phyloP scores from a whole-genome alignment of 2,113 vertebrate species.

The Istiophorus platypterus region DNA sequence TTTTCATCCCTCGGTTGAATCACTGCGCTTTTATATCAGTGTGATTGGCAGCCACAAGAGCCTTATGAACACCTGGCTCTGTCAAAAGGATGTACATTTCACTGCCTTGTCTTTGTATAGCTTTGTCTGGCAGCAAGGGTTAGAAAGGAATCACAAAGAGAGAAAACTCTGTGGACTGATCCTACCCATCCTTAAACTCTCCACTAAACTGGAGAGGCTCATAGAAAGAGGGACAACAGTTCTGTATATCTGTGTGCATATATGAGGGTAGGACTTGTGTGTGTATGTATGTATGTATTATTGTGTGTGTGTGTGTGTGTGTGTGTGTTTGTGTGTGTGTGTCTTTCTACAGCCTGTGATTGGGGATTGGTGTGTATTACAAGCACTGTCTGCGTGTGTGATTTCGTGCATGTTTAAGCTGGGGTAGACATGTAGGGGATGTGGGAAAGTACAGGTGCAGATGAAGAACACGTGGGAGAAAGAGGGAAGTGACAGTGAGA shows the following conservation, averaged over 20 bases:
- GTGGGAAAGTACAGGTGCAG: conserved; percentile 46
- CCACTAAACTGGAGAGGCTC: conserved; percentile 41
- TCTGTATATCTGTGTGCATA: conserved; percentile 41
- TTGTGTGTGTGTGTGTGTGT: conserved; percentile 5
- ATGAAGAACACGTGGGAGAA: conserved; percentile 56
- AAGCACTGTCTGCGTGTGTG: conserved; percentile 5
- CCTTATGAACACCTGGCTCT: conserved; percentile 54
- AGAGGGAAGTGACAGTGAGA: conserved; percentile 40
- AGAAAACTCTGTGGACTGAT: conserved; percentile 43
- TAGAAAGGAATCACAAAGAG: conserved; percentile 39
- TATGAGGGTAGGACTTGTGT: too few species aligned
- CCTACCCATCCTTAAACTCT: conserved; percentile 53
- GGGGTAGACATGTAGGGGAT: conserved; percentile 30
- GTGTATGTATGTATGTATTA: conserved; percentile 34
- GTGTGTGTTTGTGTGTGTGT: conserved; percentile 9
- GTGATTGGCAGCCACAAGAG: conserved; percentile 74
- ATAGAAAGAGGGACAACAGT: conserved; percentile 41
- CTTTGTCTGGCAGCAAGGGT: conserved; percentile 67
- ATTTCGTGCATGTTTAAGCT: conserved; percentile 14
- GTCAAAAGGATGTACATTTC: conserved; percentile 69
- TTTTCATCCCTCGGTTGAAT: conserved; percentile 56
- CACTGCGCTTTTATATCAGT: conserved; percentile 54
- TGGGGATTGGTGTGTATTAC: conserved; percentile 24
- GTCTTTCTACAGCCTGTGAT: conserved; percentile 14
- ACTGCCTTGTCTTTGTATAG: conserved; percentile 63